These are phyloP conservation scores for Semaprochilodus insignis DNA, from an alignment of 2,797 vertebrate genomes.

Conservation along the genomic window DNA sequence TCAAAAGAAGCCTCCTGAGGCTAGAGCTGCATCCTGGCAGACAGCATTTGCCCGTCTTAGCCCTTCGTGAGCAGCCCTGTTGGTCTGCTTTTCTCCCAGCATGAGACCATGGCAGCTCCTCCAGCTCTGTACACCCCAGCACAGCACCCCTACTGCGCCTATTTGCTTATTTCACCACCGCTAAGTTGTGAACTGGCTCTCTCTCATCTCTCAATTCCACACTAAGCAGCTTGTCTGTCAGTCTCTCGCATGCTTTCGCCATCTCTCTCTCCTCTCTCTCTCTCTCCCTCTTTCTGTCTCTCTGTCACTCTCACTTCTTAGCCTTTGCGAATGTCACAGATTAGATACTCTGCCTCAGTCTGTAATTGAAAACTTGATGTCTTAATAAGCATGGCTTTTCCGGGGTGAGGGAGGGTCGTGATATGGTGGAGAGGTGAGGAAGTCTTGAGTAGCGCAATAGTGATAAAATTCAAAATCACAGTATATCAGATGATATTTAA, in stretches of 20 bases:
- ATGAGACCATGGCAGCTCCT: constrained; percentile 32
- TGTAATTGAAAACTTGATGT: background rate
- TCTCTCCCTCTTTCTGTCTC: background rate
- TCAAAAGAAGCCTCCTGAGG: constrained; percentile 1
- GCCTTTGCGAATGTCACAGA: background rate
- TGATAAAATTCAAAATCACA: no score
- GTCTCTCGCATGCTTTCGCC: background rate
- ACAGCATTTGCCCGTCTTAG: background rate
- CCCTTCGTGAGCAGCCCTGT: constrained; percentile 21
- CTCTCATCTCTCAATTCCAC: constrained; percentile 36
- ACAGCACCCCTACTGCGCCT: constrained; percentile 48
- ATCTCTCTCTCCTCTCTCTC: no score
- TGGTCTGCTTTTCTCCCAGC: constrained; percentile 47
- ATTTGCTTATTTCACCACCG: constrained; percentile 48
- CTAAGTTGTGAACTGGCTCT: constrained; percentile 46
- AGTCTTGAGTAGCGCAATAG: no score
- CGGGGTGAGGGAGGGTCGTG: no score
- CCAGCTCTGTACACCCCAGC: constrained; percentile 22
- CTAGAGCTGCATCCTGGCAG: constrained; percentile 14
- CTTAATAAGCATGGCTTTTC: background rate
- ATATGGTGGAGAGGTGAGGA: background rate
- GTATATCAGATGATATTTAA: no score
- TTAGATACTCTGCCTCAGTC: background rate
- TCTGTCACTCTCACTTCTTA: background rate
- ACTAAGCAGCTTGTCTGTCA: constrained; percentile 26